Evolutionary conservation across 2,113 vertebrate genomes (phyloP).

Genomic region (Myiozetetes cayanensis): DNA sequence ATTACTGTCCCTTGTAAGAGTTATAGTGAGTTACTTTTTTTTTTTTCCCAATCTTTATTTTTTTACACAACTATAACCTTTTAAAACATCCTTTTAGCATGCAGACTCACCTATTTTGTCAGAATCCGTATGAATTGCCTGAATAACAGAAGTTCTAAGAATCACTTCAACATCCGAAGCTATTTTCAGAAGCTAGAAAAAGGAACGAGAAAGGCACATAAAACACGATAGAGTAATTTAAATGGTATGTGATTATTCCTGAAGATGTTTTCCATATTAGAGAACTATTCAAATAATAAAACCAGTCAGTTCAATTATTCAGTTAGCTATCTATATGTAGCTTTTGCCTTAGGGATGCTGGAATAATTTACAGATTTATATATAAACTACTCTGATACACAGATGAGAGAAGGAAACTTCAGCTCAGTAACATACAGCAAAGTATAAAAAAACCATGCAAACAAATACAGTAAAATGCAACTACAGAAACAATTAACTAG

Average conservation of each 20-base stretch:
- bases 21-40: background rate
- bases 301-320: background rate
- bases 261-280: background rate
- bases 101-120: conserved; percentile 66
- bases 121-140: conserved; percentile 74
- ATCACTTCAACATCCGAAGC: conserved; percentile 80
- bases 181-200: conserved; percentile 76
- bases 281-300: background rate
- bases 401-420: background rate
- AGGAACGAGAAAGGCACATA: background rate
- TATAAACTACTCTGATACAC: background rate
- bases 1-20: background rate
- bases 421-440: background rate
- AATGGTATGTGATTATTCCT: background rate
- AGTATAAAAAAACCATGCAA: background rate
- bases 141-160: conserved; percentile 79
- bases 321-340: background rate
- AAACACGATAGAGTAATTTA: background rate
- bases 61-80: background rate
- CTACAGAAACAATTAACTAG: background rate
- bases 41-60: background rate
- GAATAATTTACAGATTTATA: background rate
- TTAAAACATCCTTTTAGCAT: background rate
- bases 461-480: background rate
- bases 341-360: background rate